Conservation (phyloP, 1,140 invertebrate genomes). For the Hylaeus anthracinus region DNA sequence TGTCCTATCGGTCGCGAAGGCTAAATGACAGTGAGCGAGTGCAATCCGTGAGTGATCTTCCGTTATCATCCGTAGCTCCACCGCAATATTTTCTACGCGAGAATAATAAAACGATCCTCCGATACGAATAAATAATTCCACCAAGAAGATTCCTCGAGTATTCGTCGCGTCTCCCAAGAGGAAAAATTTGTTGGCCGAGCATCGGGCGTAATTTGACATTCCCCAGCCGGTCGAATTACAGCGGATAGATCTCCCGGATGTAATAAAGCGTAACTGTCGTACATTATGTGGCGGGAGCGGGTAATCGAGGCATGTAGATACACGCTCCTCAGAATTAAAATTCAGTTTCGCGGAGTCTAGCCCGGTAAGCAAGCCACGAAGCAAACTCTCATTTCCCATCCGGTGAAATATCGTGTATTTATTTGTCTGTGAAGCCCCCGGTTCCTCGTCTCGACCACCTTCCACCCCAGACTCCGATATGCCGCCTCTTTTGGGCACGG, state of each 20-base stretch:
- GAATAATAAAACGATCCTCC: too few relatives aligned
- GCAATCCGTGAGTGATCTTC: too few relatives aligned
- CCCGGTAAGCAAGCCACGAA: constrained; percentile 62
- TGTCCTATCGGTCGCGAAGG: too few relatives aligned
- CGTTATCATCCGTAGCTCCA: too few relatives aligned
- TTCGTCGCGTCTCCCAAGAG: too few relatives aligned
- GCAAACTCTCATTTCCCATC: constrained; percentile 75
- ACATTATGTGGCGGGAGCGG: constrained; percentile 35
- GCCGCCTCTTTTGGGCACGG: constrained; percentile 69
- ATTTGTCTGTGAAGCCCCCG: constrained; percentile 74
- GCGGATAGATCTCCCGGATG: constrained; percentile 1
- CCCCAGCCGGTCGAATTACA: constrained; percentile 8
- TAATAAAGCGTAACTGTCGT: constrained; percentile 41
- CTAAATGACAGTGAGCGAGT: too few relatives aligned
- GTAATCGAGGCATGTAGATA: constrained; percentile 50
- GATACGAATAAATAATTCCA: too few relatives aligned
- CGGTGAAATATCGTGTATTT: constrained; percentile 75
- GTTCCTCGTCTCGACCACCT: constrained; percentile 66
- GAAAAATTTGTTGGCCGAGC: neutral
- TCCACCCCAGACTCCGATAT: constrained; percentile 52
- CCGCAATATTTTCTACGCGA: too few relatives aligned
- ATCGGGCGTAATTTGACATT: constrained; percentile 7
- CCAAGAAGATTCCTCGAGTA: too few relatives aligned
- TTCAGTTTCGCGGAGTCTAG: constrained; percentile 70
- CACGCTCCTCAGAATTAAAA: constrained; percentile 69